Percentiles rank a stretch among this genome's conserved stretches.
phyloP scores from a whole-genome alignment of 2,113 vertebrate genomes.

The Chunga burmeisteri region DNA sequence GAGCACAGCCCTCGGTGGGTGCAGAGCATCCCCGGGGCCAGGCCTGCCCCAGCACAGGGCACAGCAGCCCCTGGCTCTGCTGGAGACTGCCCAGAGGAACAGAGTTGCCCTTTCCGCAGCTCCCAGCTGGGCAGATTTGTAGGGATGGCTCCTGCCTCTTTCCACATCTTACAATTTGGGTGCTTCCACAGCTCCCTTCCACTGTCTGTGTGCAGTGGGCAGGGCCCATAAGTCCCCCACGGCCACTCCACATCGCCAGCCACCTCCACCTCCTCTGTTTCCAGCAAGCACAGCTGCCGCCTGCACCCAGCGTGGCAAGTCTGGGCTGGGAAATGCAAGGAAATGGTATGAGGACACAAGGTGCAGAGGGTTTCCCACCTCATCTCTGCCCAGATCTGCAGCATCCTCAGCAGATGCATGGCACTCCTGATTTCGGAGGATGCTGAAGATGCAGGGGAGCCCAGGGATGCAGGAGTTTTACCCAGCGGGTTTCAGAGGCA shows the following conservation, averaged over 20 bases:
- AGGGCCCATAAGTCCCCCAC: neutral
- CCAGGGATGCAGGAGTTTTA: neutral
- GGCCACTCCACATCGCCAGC: fast-evolving
- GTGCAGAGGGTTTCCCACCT: neutral
- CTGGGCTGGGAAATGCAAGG: neutral
- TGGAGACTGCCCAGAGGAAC: neutral
- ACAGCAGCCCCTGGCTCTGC: neutral
- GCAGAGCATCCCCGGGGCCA: fast-evolving
- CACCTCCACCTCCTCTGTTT: neutral
- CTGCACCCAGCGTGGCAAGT: fast-evolving
- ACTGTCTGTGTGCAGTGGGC: neutral
- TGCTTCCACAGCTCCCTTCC: neutral
- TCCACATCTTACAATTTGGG: neutral
- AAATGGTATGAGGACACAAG: fast-evolving
- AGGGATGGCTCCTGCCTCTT: neutral
- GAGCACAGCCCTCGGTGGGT: fast-evolving
- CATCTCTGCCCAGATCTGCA: neutral
- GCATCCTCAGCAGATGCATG: fast-evolving
- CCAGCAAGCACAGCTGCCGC: neutral
- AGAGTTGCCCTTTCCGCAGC: neutral
- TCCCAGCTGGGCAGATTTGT: neutral
- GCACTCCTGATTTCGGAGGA: neutral
- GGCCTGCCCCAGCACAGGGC: fast-evolving
- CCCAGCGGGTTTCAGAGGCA: neutral
- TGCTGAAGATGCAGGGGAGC: neutral